Evolutionary conservation across 2,888 invertebrate genomes (phyloP).

Genomic region (Tenthredo mesomela): DNA sequence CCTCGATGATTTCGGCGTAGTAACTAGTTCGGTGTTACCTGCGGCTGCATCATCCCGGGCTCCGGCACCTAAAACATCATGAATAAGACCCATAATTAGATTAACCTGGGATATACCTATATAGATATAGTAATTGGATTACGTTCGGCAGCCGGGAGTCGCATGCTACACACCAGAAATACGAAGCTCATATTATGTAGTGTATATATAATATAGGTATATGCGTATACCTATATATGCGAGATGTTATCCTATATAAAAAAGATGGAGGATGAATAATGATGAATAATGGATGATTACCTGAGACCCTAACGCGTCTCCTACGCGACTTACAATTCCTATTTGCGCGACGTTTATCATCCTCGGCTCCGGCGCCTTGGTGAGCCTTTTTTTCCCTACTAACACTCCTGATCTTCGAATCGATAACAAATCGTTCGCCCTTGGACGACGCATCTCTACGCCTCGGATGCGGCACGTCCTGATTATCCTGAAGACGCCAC

Average conservation of each 20-base stretch:
- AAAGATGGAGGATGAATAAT: conserved; percentile 12
- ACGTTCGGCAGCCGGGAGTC: neutral
- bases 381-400: conserved; percentile 5
- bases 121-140: neutral
- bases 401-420: conserved; percentile 14
- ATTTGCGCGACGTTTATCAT: conserved; percentile 60
- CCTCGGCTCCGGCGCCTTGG: conserved; percentile 57
- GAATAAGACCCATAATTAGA: neutral
- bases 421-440: neutral
- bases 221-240: neutral
- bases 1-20: conserved; percentile 62
- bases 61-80: conserved; percentile 16
- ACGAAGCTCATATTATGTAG: neutral
- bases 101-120: neutral
- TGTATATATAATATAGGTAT: no score
- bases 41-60: neutral
- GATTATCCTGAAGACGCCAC: conserved; percentile 62
- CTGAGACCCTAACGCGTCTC: conserved; percentile 73
- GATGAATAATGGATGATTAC: conserved; percentile 71
- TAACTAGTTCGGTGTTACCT: conserved; percentile 22
- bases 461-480: neutral
- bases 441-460: conserved; percentile 29
- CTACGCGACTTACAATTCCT: conserved; percentile 76
- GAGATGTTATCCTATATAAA: neutral
- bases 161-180: neutral